Percentiles rank a stretch among this genome's conserved stretches.
Evolutionary conservation across 2,888 invertebrate species (phyloP).

Genomic region (Latrodectus elegans): DNA sequence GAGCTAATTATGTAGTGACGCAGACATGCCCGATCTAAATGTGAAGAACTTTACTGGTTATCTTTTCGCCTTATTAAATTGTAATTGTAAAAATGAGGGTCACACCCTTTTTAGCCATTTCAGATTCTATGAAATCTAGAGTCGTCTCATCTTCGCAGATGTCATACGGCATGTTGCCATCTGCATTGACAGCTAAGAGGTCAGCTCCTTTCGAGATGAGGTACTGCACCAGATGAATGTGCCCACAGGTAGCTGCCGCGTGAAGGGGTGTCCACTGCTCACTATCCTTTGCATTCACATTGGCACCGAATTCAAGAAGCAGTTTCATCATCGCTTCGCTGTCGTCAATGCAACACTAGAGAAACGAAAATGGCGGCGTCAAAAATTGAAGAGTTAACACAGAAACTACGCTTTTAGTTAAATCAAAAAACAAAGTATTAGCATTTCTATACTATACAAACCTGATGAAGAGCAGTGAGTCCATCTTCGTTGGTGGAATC

Average conservation of each 20-base stretch:
- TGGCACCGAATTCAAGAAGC: slow-evolving; percentile 90
- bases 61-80: no score
- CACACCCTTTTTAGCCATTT: slow-evolving; percentile 87
- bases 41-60: no score
- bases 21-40: no score
- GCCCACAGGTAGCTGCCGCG: slow-evolving; percentile 98
- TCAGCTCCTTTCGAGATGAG: slow-evolving; percentile 92
- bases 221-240: slow-evolving; percentile 93
- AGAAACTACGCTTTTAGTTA: neutral
- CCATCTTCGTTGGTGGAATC: slow-evolving; percentile 99
- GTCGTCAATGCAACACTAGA: slow-evolving; percentile 96
- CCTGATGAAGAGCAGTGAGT: slow-evolving; percentile 96
- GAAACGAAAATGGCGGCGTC: neutral
- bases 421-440: neutral
- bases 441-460: slow-evolving; percentile 71
- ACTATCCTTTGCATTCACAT: slow-evolving; percentile 96
- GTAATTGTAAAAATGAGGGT: neutral
- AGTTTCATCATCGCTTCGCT: slow-evolving; percentile 96
- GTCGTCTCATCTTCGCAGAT: slow-evolving; percentile 98
- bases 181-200: slow-evolving; percentile 96
- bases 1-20: no score
- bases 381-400: neutral
- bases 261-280: slow-evolving; percentile 99
- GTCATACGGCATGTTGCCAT: slow-evolving; percentile 99
- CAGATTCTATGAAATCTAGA: slow-evolving; percentile 95